Evolutionary conservation across 2,797 vertebrate species (phyloP).

Genomic region (Periophthalmus magnuspinnatus): DNA sequence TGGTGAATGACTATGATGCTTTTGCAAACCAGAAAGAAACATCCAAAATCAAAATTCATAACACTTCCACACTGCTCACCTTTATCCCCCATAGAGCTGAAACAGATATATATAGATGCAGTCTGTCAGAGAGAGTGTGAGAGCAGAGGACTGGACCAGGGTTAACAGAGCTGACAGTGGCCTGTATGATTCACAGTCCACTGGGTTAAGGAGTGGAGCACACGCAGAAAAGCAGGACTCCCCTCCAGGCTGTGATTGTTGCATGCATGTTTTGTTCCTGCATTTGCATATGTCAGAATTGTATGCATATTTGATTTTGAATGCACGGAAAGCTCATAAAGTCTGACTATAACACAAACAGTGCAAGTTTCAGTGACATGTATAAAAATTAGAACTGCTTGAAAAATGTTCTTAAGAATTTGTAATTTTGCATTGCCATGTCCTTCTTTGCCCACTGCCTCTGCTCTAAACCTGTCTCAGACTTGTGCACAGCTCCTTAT

Average conservation of each 20-base stretch:
- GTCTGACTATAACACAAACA: not conserved
- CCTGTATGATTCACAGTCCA: conserved; percentile 61
- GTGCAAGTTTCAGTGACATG: not conserved
- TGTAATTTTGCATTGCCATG: not conserved
- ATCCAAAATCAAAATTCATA: not conserved
- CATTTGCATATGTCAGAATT: conserved; percentile 53
- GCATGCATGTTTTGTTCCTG: conserved; percentile 17
- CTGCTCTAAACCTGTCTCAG: not conserved
- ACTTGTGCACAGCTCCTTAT: not conserved
- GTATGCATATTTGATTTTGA: conserved; percentile 1
- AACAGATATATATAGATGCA: conserved; percentile 39
- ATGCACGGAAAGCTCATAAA: not conserved
- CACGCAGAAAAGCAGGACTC: conserved; percentile 51
- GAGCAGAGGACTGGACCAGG: conserved; percentile 31
- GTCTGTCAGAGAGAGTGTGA: conserved; percentile 40
- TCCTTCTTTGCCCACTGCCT: not conserved
- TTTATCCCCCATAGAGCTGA: conserved; percentile 18
- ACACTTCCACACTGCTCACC: conserved; percentile 17
- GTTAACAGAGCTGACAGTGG: conserved; percentile 63
- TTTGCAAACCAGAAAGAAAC: not conserved
- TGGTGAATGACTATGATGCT: not conserved
- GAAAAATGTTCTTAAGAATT: not conserved
- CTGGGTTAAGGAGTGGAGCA: conserved; percentile 47
- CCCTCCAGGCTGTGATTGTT: conserved; percentile 32
- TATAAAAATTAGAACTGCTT: too few relatives aligned